Base-by-base conservation (phyloP, 2,888 invertebrate species). In the Protula sp. region DNA sequence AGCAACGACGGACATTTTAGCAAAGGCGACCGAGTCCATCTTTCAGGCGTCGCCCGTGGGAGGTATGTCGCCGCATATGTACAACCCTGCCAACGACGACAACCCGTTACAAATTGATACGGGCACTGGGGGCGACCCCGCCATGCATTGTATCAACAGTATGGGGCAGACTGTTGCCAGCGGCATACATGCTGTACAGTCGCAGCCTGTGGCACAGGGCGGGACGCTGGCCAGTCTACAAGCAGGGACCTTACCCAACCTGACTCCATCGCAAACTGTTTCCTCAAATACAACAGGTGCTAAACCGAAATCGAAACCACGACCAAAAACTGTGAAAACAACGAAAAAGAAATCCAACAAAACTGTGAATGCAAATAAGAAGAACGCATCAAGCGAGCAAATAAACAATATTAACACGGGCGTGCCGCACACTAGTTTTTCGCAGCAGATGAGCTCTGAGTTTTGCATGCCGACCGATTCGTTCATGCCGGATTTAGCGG, bases 21-120 rank as follows among this genome's bases (percentile, higher is more conserved):
- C 82, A 3, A 76, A 80, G 70, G 82, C 81, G 24, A 77, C 81
- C 14, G 79, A 80, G 61, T 80, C 81, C 0, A 81, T 82, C 45
- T 82, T 81, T 57, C 45, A 58, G 22, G 27, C 62, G 19, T 24
- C 50, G 5, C 56, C 60, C 24, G 50, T 38, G 2, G 26, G 24
- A 1, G 62, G 57, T 27, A 63, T 63, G 9, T 63, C 67, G 1
- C 64, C 62, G 2, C 38, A 55, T 29, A 75, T 74, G 62, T 76
- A 74, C 62, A 75, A 75, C 54, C 71, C 74, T 26, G 74, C 74
- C 30, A 72, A 75, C 67, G 76, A 75, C 54, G 60, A 61, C 55
- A 61, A 61, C 30, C 61, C 61, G 1, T 51, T 61, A n/a, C 61
- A 58, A 14, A 61, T 61, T 4, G 61, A 61, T 24, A 38, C 38